phyloP scores from a whole-genome alignment of 2,888 invertebrate genomes.

The Eupeodes luniger region DNA sequence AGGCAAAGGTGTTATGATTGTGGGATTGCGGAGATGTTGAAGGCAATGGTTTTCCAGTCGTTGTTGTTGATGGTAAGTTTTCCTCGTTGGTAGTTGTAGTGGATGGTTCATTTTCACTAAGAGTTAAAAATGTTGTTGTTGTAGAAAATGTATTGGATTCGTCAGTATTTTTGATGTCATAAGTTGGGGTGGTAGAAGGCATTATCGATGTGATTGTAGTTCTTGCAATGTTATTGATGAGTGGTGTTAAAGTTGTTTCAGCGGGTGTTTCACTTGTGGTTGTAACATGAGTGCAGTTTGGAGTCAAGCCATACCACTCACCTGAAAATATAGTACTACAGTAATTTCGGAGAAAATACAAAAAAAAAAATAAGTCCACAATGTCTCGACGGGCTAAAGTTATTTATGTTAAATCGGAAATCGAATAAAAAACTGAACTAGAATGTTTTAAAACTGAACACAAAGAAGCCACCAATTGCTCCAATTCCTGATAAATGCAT shows the following conservation, averaged over 20 bases:
- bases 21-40: neutral
- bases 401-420: too few species aligned
- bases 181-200: neutral
- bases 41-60: neutral
- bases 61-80: neutral
- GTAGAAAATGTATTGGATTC: neutral
- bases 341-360: too few species aligned
- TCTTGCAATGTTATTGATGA: neutral
- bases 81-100: neutral
- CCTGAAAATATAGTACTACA: constrained; percentile 50
- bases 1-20: neutral
- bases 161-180: neutral
- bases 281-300: constrained; percentile 21
- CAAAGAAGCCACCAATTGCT: too few species aligned
- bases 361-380: too few species aligned
- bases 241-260: constrained; percentile 27
- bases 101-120: neutral
- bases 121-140: neutral
- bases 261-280: constrained; percentile 31
- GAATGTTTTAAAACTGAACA: too few species aligned
- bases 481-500: too few species aligned
- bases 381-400: too few species aligned
- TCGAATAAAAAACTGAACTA: too few species aligned
- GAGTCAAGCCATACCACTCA: constrained; percentile 72
- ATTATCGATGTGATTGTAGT: neutral